A percentile compares a stretch with the other conserved stretches of the same genome.
Evolutionary conservation across 2,797 vertebrate genomes (phyloP).

Genomic region (Bovichtus diacanthus): DNA sequence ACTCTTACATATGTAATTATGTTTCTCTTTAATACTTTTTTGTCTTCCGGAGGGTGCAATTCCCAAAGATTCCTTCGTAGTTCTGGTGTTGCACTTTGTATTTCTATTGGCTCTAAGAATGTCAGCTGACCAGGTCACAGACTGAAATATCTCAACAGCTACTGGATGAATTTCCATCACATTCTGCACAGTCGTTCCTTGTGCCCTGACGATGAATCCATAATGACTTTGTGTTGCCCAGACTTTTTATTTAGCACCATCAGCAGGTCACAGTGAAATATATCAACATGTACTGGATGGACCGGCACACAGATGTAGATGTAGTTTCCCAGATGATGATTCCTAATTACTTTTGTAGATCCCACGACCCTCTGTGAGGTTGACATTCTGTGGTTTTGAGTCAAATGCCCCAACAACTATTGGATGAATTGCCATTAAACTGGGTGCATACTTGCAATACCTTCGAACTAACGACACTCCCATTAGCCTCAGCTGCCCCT

Average conservation of each 20-base stretch:
- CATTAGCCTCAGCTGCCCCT: neutral
- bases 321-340: neutral
- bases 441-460: neutral
- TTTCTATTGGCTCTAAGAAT: neutral
- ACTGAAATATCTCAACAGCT: slow-evolving; percentile 6
- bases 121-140: neutral
- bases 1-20: neutral
- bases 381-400: neutral
- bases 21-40: neutral
- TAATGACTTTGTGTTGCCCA: neutral
- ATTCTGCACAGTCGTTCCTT: neutral
- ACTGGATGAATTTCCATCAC: neutral
- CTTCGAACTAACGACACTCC: neutral
- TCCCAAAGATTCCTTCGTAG: slow-evolving; percentile 2
- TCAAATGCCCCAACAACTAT: neutral
- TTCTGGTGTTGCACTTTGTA: slow-evolving; percentile 14
- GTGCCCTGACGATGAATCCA: neutral
- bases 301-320: neutral
- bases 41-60: neutral
- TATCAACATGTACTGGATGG: neutral
- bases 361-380: neutral
- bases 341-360: neutral
- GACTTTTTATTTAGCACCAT: neutral
- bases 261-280: neutral
- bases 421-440: neutral